These are phyloP conservation scores for Phyllotreta cruciferae DNA, from an alignment of 2,888 invertebrate genomes.

Conservation along the genomic window DNA sequence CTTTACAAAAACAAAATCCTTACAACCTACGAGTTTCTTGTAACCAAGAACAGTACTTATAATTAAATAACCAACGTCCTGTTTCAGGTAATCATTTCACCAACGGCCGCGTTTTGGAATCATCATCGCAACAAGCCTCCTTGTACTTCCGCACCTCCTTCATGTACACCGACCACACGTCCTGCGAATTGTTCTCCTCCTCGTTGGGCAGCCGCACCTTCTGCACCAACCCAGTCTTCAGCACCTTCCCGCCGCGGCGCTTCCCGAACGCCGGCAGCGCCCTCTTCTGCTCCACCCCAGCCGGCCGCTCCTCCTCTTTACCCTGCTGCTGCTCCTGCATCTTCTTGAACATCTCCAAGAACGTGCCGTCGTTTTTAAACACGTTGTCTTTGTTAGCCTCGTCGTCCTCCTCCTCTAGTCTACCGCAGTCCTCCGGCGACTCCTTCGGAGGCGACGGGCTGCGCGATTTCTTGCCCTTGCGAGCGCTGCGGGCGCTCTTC, in stretches of 20 bases:
- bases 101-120: slow-evolving; percentile 87
- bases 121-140: slow-evolving; percentile 91
- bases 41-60: neutral
- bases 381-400: slow-evolving; percentile 58
- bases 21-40: neutral
- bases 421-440: slow-evolving; percentile 29
- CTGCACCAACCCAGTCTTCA: slow-evolving; percentile 90
- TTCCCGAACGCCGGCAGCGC: slow-evolving; percentile 73
- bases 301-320: slow-evolving; percentile 46
- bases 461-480: slow-evolving; percentile 20
- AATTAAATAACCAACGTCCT: no score
- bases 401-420: slow-evolving; percentile 47
- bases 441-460: slow-evolving; percentile 12
- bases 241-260: slow-evolving; percentile 82
- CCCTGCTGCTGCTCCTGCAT: slow-evolving; percentile 74
- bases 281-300: slow-evolving; percentile 57
- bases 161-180: slow-evolving; percentile 93
- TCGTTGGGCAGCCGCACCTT: slow-evolving; percentile 76
- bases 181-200: slow-evolving; percentile 74
- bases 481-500: slow-evolving; percentile 39
- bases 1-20: slow-evolving; percentile 25
- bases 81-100: slow-evolving; percentile 74
- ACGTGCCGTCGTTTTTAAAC: slow-evolving; percentile 89
- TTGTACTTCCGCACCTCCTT: slow-evolving; percentile 93
- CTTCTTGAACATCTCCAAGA: slow-evolving; percentile 90